Base-by-base conservation (phyloP, 2,888 invertebrate species). In the Chorisops tibialis region DNA sequence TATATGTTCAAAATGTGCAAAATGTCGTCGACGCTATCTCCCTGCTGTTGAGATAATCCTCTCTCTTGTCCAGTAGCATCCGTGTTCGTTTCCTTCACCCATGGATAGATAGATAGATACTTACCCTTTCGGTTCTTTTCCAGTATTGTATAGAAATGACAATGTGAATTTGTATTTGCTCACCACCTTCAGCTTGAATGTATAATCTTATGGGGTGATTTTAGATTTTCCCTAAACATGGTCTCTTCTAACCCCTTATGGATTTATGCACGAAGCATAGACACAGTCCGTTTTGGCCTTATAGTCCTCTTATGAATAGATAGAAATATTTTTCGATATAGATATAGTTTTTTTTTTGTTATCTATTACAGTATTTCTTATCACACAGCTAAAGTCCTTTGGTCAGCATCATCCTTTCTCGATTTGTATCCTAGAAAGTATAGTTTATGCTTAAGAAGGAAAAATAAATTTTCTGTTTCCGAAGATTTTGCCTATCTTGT, bases 381-480 rank as follows among this genome's bases (percentile, higher is more conserved):
- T 30, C 30, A n/a, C 30, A 24, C 3, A 9, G 30, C 30, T 43
- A 24, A 56, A 56, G 43, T 56, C 56, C 56, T 41, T 45, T 56
- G 56, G 56, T 56, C 56, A 56, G 56, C 56, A 56, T 12, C 30
- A 41, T 54, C 41, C 22, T 21, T 21, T n/a, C 22, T 22, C 24
- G n/a, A 24, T 41, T 54, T 22, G 38, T 51, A 41, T 21, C 16
- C n/a, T 4, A 1, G 16, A 14, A 9, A 16, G 30, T 45, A 30
- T 45, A 43, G 39, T 43, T 30, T 19, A 21, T n/a, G 47, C 47
- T 21, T 21, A 47, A 43, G 30, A 7, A 11, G 45, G 43, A 24
- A 50, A 41, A 60, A 50, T 60, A 24, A 60, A 60, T 60, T 60
- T 60, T 39, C 41, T 39, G 50, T 60, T 49, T 60, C 41, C 59